Conservation (phyloP, 2,797 vertebrate genomes). For the Liasis olivaceus region DNA sequence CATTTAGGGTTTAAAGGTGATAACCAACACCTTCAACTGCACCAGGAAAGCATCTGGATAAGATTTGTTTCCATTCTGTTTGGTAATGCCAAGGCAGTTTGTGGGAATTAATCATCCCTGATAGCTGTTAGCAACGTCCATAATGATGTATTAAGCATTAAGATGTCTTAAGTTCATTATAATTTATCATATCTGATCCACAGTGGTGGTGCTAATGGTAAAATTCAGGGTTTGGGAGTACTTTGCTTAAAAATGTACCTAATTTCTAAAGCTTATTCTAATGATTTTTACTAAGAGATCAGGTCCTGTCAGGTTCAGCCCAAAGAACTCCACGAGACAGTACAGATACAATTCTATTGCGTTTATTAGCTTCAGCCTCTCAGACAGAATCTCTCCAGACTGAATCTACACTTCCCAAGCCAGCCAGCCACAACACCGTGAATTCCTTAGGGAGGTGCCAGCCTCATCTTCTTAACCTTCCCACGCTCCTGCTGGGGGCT, state of each 20-base stretch:
- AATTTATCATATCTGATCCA: conserved; percentile 34
- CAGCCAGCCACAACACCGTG: too few relatives aligned
- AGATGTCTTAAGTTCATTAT: not conserved
- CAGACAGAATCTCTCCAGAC: too few relatives aligned
- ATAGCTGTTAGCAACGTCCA: not conserved
- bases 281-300: not conserved
- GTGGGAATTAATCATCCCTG: conserved; percentile 26
- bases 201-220: conserved; percentile 19
- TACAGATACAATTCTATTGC: too few relatives aligned
- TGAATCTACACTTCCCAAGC: too few relatives aligned
- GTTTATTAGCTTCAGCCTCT: too few relatives aligned
- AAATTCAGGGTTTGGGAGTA: conserved; percentile 5
- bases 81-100: conserved; percentile 6
- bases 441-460: too few relatives aligned
- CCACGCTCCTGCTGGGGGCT: too few relatives aligned
- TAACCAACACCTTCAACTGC: not conserved
- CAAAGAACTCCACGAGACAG: too few relatives aligned
- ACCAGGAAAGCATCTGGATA: not conserved
- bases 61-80: not conserved
- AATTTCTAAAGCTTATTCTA: not conserved
- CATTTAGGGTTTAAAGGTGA: not conserved
- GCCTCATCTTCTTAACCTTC: too few relatives aligned
- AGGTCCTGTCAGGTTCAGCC: not conserved
- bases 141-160: conserved; percentile 21
- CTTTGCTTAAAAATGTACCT: not conserved